Base-by-base conservation (phyloP, 2,797 vertebrate genomes). In the Gymnodraco acuticeps region DNA sequence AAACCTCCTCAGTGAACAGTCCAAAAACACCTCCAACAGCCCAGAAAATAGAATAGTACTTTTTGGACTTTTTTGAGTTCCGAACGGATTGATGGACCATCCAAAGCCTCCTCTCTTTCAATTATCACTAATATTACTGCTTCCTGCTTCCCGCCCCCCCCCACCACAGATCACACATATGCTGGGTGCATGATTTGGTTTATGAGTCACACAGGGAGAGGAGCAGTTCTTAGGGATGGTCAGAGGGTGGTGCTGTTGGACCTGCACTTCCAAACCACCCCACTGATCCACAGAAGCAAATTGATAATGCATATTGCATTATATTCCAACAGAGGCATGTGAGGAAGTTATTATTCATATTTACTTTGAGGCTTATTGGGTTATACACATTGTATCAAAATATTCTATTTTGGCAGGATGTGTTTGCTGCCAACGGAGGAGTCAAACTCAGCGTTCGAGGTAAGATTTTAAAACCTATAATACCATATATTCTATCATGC, bases 231-330 rank as follows among this genome's bases (percentile, higher is more conserved):
- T 0, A 2, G 2, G 0, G 0, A 3, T 0, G 52, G 42, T 50
- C 93, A 91, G 87, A 61, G 63, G 69, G 91, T 89, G 93, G 89
- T 70, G 85, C 91, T 94, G 90, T 94, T 90, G 90, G 23, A 85
- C 89, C 88, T 91, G 69, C 27, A n/a, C 90, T 72, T 43, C 31
- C 4, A 2, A 54, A 48, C 2, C 0, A 2, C 27, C 23, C 20
- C 38, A 14, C n/a, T 1, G 17, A 12, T 71, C 31, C 70, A 47
- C 51, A 61, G n/a, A 45, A 65, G 20, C 50, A 70, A 84, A 83
- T 63, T 77, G 81, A 75, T 80, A 73, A 84, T 81, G 79, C 81
- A 84, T 78, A 73, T 79, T 80, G 73, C 75, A 88, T 86, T 83
- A 70, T 70, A 74, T 73, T 64, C 52, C 63, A 82, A 81, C 80